A percentile compares a stretch with the other conserved stretches of the same genome.
These are phyloP conservation scores for Lepidurus packardi DNA, from an alignment of 1,140 invertebrate genomes.

Conservation along the genomic window DNA sequence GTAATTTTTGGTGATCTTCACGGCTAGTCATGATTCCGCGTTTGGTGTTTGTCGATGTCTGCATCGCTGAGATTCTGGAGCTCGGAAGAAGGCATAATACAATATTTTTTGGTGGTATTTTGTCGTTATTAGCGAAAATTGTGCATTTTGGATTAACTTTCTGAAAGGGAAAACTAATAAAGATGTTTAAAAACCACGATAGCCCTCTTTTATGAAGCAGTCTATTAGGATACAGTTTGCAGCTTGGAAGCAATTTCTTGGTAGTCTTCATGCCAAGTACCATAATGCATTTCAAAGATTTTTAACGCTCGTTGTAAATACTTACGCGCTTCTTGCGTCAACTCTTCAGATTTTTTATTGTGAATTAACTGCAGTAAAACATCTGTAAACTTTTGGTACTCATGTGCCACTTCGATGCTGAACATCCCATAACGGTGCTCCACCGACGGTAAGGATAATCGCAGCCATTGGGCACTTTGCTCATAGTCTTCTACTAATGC, in stretches of 20 bases:
- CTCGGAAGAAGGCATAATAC: constrained; percentile 8
- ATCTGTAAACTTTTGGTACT: constrained; percentile 51
- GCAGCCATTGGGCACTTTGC: constrained; percentile 47
- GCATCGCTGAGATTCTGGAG: constrained; percentile 13
- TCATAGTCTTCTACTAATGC: constrained; percentile 45
- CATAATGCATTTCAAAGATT: constrained; percentile 32
- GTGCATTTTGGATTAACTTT: neutral
- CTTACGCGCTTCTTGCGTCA: constrained; percentile 13
- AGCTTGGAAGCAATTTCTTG: constrained; percentile 26
- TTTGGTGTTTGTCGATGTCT: neutral
- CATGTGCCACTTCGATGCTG: constrained; percentile 54
- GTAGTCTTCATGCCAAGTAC: constrained; percentile 31
- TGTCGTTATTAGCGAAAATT: too few species aligned
- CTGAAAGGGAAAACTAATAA: neutral
- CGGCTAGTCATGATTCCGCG: neutral
- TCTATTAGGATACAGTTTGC: neutral
- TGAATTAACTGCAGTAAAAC: constrained; percentile 30
- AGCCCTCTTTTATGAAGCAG: neutral
- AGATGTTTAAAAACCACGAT: neutral
- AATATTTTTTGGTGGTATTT: neutral
- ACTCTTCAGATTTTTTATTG: neutral
- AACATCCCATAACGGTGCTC: constrained; percentile 50
- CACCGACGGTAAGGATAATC: constrained; percentile 47
- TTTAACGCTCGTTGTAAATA: constrained; percentile 29
- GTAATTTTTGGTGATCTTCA: neutral